phyloP scores from a whole-genome alignment of 2,888 invertebrate genomes.

The Drosophila neotestacea region DNA sequence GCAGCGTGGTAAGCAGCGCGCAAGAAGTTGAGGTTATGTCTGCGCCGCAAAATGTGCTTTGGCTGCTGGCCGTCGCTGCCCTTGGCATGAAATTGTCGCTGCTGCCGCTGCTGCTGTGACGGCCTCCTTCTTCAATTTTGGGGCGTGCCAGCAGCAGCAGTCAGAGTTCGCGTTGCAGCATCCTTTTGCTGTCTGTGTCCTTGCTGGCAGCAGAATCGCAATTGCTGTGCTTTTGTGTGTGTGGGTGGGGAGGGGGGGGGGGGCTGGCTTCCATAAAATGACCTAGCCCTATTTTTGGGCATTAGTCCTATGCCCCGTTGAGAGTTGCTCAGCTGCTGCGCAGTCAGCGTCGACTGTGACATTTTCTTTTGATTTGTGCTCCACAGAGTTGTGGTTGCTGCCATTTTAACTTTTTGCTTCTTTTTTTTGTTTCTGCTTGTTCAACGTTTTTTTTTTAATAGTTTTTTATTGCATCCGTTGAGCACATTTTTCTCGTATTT shows the following conservation, averaged over 20 bases:
- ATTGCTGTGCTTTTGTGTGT: constrained; percentile 13
- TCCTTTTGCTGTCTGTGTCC: constrained; percentile 45
- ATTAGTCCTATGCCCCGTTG: constrained; percentile 46
- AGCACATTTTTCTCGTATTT: constrained; percentile 27
- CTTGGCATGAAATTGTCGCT: constrained; percentile 63
- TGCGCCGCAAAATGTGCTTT: constrained; percentile 79
- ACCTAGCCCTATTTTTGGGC: constrained; percentile 79
- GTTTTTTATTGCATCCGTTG: constrained; percentile 42
- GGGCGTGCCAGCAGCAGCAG: constrained; percentile 46
- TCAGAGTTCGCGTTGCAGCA: constrained; percentile 29
- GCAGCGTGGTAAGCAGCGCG: constrained; percentile 80
- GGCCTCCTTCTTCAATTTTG: constrained; percentile 26
- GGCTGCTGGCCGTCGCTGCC: constrained; percentile 54
- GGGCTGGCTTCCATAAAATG: constrained; percentile 54
- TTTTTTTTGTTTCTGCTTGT: constrained; percentile 2
- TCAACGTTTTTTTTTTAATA: not conserved
- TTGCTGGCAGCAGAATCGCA: constrained; percentile 27
- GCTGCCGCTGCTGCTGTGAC: constrained; percentile 4
- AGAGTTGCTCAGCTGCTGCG: constrained; percentile 45
- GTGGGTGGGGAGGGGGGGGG: no score
- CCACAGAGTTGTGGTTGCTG: constrained; percentile 31
- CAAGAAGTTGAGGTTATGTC: constrained; percentile 80
- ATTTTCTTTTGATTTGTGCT: constrained; percentile 49
- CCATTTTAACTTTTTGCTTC: constrained; percentile 1
- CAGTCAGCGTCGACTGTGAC: constrained; percentile 31